Evolutionary conservation across 2,888 invertebrate genomes (phyloP), one percentile per base, ranked within the genome.

Genomic region (Scaptodrosophila latifasciaeformis): DNA sequence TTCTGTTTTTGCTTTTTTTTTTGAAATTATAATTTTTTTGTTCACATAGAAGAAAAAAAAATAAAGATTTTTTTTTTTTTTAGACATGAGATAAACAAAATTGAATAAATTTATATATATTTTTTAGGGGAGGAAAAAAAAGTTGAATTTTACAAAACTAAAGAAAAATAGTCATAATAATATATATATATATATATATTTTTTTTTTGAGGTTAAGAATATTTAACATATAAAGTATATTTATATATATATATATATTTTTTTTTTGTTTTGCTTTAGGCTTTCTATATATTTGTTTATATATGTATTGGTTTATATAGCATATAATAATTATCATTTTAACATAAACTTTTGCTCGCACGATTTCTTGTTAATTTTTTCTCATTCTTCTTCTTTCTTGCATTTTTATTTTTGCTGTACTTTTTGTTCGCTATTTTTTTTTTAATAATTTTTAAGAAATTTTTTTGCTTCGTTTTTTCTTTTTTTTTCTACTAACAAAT

Each of bases 251-350:
- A 44, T 59, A 54, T 46, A 48, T 62, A 53, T 37, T n/a, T n/a
- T n/a, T n/a, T n/a, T n/a, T n/a, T n/a, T n/a, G n/a, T n/a, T n/a
- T n/a, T n/a, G n/a, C n/a, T n/a, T n/a, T n/a, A n/a, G n/a, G n/a
- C n/a, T n/a, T n/a, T n/a, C n/a, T 54, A 51, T 47, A 39, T 45
- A 29, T 44, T 21, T 43, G 18, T 49, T 15, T 53, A 46, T 44
- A 48, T 54, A 46, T 54, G 39, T 51, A 54, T 51, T 42, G 56
- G 27, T 62, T 42, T 67, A 42, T 58, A 44, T 58, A 42, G 65
- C 65, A 62, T 66, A 59, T 76, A 76, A 67, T 70, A 70, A 72
- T 74, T 70, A 72, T 72, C 70, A 74, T 77, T 74, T 63, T 77
- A 67, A 74, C 70, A 74, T 72, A 74, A 61, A 70, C 68, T 13